Evolutionary conservation across 2,888 invertebrate species (phyloP), one percentile per base, ranked within the genome.

Genomic region (Synergus japonicus): DNA sequence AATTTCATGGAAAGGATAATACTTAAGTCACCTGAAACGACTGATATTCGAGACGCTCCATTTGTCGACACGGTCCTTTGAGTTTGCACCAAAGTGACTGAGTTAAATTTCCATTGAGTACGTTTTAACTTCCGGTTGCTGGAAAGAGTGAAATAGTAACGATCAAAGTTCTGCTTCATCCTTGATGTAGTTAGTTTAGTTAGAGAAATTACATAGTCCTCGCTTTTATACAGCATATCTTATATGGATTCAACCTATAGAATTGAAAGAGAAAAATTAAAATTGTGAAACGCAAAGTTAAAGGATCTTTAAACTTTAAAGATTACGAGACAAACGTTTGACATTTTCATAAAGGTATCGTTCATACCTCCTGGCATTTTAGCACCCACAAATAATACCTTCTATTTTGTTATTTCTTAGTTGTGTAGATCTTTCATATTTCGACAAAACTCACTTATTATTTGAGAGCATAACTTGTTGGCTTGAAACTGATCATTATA

Each of bases 11-110:
- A 63, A 58, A 63, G n/a, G 22, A 63, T 63, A 63, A 8, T 22
- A 37, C 37, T 22, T 22, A 22, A 63, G 60, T 63, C 18, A 9
- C 60, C 22, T 63, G 60, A 63, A 63, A 22, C 60, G 60, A 77
- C 54, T 78, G 83, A 79, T 67, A 78, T 78, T 64, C 58, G 80
- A 79, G 82, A 82, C 76, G 82, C 81, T 81, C 78, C 82, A 76
- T 79, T 82, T 85, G 81, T 84, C 81, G 82, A 81, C 84, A 80
- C 79, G 81, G 82, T 83, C 82, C 82, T 84, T 81, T 82, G 82
- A 83, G 78, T 83, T 15, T 66, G 41, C 83, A 66, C 77, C 80
- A 82, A 84, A 82, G 60, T 82, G 82, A 82, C 76, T 83, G 81
- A 81, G 82, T 83, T 84, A 83, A 82, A 83, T 77, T 83, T 81